Conservation (phyloP, 2,797 vertebrate genomes). For the Discoglossus pictus region DNA sequence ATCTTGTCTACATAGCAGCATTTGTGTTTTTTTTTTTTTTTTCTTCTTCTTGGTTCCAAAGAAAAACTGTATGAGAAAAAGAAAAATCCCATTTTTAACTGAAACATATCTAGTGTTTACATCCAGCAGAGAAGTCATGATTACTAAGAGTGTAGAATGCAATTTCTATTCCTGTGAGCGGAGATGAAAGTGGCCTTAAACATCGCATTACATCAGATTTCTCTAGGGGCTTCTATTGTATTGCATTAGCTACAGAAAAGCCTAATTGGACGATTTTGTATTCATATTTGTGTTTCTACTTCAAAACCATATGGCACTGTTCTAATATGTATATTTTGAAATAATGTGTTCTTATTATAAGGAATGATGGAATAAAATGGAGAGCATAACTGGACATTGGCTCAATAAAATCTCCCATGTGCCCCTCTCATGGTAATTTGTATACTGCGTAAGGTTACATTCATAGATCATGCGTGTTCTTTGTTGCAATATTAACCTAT, state of each 20-base stretch:
- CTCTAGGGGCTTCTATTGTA: background rate
- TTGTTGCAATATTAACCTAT: too few species aligned
- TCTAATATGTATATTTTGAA: slow-evolving; percentile 50
- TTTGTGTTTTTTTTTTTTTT: too few species aligned
- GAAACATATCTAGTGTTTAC: slow-evolving; percentile 48
- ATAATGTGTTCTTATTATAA: slow-evolving; percentile 41
- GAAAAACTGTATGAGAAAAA: slow-evolving; percentile 25
- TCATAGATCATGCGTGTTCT: background rate
- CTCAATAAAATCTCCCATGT: slow-evolving; percentile 23
- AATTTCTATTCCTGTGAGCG: slow-evolving; percentile 47
- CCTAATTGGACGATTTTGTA: slow-evolving; percentile 45
- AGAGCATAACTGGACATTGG: background rate
- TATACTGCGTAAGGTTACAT: slow-evolving; percentile 12
- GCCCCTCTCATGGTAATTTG: slow-evolving; percentile 21
- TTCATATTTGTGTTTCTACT: slow-evolving; percentile 41
- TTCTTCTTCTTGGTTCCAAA: slow-evolving; percentile 16
- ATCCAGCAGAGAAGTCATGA: slow-evolving; percentile 50
- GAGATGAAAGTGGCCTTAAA: slow-evolving; percentile 17
- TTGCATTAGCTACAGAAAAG: background rate
- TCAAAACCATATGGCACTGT: slow-evolving; percentile 47
- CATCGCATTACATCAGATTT: background rate
- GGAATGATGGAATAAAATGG: slow-evolving; percentile 34
- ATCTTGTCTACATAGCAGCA: too few species aligned
- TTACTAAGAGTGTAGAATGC: slow-evolving; percentile 46
- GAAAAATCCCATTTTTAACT: slow-evolving; percentile 39